phyloP scores from a whole-genome alignment of 2,888 invertebrate species.

The Tubulanus polymorphus region DNA sequence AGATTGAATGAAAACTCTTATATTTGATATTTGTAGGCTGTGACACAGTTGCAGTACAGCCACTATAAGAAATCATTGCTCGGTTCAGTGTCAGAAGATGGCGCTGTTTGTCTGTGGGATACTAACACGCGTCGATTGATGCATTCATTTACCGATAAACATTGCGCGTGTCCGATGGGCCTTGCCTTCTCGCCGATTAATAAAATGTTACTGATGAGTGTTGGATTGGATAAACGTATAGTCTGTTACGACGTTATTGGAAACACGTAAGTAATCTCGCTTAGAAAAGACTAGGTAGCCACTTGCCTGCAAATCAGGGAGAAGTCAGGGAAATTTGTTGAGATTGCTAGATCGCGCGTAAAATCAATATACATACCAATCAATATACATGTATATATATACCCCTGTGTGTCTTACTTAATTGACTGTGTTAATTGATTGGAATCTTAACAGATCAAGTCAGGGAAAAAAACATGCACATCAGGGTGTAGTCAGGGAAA shows the following conservation, averaged over 20 bases:
- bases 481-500: too few relatives aligned
- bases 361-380: too few relatives aligned
- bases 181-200: constrained; percentile 55
- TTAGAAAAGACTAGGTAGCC: neutral
- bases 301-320: neutral
- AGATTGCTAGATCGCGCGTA: too few relatives aligned
- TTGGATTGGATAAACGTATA: constrained; percentile 53
- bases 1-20: too few relatives aligned
- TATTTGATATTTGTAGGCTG: constrained; percentile 42
- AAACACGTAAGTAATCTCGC: constrained; percentile 37
- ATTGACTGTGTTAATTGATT: too few relatives aligned
- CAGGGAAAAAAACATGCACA: too few relatives aligned
- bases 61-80: constrained; percentile 40
- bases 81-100: constrained; percentile 48
- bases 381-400: too few relatives aligned
- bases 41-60: constrained; percentile 46
- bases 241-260: constrained; percentile 48
- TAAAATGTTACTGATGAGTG: constrained; percentile 50
- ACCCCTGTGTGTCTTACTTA: too few relatives aligned
- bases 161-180: constrained; percentile 50
- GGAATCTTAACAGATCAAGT: too few relatives aligned
- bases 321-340: too few relatives aligned
- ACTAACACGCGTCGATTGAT: constrained; percentile 37
- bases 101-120: constrained; percentile 51
- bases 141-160: constrained; percentile 41